Evolutionary conservation across 2,888 invertebrate species (phyloP), one percentile per base, ranked within the genome.

Genomic region (Dorcus hopei): DNA sequence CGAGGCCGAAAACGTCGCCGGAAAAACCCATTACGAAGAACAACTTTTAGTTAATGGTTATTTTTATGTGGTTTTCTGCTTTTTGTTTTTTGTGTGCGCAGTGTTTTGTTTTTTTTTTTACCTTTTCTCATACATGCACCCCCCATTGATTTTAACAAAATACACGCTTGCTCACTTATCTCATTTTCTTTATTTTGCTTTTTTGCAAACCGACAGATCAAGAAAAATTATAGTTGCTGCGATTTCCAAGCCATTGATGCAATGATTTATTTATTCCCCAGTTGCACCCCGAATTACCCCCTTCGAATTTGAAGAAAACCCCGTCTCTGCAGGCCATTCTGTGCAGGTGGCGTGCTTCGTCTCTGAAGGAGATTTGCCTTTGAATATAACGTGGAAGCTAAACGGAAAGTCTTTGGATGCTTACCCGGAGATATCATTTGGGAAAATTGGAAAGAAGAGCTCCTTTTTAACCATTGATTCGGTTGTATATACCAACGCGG

Each of bases 331-430:
- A 57, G 80, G 87, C 65, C 87, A 88, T 71, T 83, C 85, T 67
- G 81, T 85, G 63, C 84, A 86, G 74, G 82, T 85, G 53, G 81
- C 83, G 53, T 88, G 88, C 75, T 82, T 83, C 52, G 83, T 86
- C 51, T 83, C 84, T 57, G 85, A 87, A 76, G 89, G 91, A 59
- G 91, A 91, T 78, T 80, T 85, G 61, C 90, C 91, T 3, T 80
- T 91, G 72, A 81, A 82, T 54, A 85, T 90, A 59, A 80, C 81
- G 38, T 91, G 90, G 90, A 85, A 85, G 58, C 87, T 89, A 77
- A 87, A 89, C 80, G 86, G 85, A 59, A 82, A 82, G 74, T 81
- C 82, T 58, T 78, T 86, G 72, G 81, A 81, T 66, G 77, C 79
- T 51, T 80, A 80, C 65, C 77, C 79, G 68, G 82, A 80, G 70